Percentiles rank a stretch among this genome's conserved stretches.
phyloP scores from a whole-genome alignment of 2,797 vertebrate species.

The Emydoidea blandingii region DNA sequence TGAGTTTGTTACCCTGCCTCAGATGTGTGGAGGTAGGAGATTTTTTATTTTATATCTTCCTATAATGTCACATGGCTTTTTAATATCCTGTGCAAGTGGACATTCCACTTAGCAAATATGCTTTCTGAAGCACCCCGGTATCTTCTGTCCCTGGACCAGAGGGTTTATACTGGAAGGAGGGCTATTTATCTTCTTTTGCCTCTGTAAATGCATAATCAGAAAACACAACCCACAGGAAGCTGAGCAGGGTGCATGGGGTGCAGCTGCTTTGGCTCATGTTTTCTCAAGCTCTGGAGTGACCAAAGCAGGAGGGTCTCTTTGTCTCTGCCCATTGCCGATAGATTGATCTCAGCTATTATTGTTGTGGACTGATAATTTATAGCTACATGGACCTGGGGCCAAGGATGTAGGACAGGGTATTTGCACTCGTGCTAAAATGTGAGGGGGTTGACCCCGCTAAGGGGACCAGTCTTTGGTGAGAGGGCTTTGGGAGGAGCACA shows the following conservation, averaged over 20 bases:
- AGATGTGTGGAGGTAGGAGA: slow-evolving; percentile 69
- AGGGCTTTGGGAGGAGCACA: background rate
- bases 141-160: background rate
- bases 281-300: slow-evolving; percentile 25
- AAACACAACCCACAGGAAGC: background rate
- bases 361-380: slow-evolving; percentile 30
- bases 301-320: slow-evolving; percentile 31
- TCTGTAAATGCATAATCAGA: slow-evolving; percentile 1
- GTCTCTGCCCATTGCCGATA: slow-evolving; percentile 28
- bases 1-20: slow-evolving; percentile 34
- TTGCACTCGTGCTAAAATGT: background rate
- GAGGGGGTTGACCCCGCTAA: background rate
- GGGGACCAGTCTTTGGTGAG: background rate
- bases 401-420: background rate
- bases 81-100: background rate
- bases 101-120: background rate
- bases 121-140: slow-evolving; percentile 15
- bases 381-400: background rate
- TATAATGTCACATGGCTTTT: slow-evolving; percentile 5
- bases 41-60: slow-evolving; percentile 18
- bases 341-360: background rate
- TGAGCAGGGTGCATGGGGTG: background rate
- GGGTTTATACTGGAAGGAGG: background rate
- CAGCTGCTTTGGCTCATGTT: slow-evolving; percentile 63
- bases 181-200: background rate